These are phyloP conservation scores for Esox masquinongy DNA, from an alignment of 2,797 vertebrate species.

Conservation along the genomic window DNA sequence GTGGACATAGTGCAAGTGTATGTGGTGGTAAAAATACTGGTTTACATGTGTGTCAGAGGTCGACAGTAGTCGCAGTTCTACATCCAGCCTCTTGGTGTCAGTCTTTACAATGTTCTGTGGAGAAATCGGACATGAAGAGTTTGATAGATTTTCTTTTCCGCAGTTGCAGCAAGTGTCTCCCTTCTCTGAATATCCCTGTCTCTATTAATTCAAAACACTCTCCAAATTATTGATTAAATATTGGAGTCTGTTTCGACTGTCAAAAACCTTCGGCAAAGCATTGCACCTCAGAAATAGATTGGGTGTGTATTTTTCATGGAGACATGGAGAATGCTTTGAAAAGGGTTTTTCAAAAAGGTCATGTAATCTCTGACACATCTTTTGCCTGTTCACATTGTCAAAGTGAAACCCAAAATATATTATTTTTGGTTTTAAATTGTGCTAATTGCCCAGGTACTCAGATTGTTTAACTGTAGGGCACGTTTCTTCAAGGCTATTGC, in stretches of 20 bases:
- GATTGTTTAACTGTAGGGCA: neutral
- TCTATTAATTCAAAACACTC: slow-evolving; percentile 23
- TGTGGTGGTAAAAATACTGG: neutral
- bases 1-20: neutral
- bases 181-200: slow-evolving; percentile 11
- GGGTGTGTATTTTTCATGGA: neutral
- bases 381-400: neutral
- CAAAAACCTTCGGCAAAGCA: slow-evolving; percentile 15
- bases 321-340: neutral
- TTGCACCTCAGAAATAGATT: neutral
- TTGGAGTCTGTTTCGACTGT: slow-evolving; percentile 21
- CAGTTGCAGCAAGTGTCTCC: slow-evolving; percentile 18
- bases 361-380: neutral
- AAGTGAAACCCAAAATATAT: neutral
- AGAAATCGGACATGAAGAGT: slow-evolving; percentile 16
- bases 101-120: slow-evolving; percentile 64
- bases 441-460: too few species aligned
- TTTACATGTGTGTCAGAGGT: neutral
- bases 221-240: slow-evolving; percentile 21
- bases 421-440: neutral
- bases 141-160: slow-evolving; percentile 24
- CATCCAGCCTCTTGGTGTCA: slow-evolving; percentile 73
- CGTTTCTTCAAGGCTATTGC: neutral
- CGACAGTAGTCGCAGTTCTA: slow-evolving; percentile 59
- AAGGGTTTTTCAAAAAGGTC: neutral